Evolutionary conservation across 2,113 vertebrate genomes (phyloP), one percentile per base, ranked within the genome.

Genomic region (Oncorhynchus keta): DNA sequence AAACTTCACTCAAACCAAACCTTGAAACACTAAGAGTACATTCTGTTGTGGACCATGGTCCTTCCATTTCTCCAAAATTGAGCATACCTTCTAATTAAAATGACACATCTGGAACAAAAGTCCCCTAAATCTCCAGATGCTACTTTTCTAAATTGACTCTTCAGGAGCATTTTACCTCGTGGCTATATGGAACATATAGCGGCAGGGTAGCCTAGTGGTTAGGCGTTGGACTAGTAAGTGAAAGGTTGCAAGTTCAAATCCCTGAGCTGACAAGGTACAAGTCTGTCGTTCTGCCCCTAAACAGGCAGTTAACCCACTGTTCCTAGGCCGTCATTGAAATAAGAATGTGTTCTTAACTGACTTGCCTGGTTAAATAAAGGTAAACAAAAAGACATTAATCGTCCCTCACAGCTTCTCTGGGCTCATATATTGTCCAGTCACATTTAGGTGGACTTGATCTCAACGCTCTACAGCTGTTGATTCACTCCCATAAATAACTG

Each of bases 351-450:
- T 24, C 24, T 24, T 24, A 24, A 24, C 24, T 24, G 24, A 24
- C 24, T 24, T 24, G 24, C 24, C 24, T 24, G 1, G 24, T 24
- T 24, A 24, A 24, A 24, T 24, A 24, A 24, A 24, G 24, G 24
- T 24, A 24, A 24, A 24, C 24, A 24, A 24, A 24, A 24, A 24
- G 1, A 1, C 24, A 24, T 24, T 1, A 76, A 76, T 68, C 35
- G 30, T 30, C 20, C 30, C 30, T 51, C 51, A 22, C 35, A 64
- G 64, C 32, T 65, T 68, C 74, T 62, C 70, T 57, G 18, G 45
- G 57, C 45, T 72, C 76, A 71, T 71, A 45, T 74, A 71, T 14
- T 5, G 77, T 74, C 75, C 39, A 68, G 76, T 49, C 73, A 75
- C 69, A 32, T 78, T 80, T 75, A 75, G 49, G 16, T 39, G 51